These are phyloP conservation scores for Lepus townsendii DNA, from an alignment of 2,797 vertebrate genomes.

Conservation along the genomic window DNA sequence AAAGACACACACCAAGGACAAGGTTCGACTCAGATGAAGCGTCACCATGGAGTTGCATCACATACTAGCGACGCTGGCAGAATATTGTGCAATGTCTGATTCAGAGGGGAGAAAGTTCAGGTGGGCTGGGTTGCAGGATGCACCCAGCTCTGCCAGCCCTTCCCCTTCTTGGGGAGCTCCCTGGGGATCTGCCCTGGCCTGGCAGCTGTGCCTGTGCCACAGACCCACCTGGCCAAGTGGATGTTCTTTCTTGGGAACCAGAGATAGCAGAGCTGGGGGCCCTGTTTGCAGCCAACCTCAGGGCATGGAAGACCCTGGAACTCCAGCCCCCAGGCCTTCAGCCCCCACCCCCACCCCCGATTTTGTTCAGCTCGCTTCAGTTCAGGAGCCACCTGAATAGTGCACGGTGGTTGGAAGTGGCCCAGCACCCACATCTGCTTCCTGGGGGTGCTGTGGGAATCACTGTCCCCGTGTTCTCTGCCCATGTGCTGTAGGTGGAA, in stretches of 20 bases:
- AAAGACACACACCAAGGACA: neutral
- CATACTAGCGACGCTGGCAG: neutral
- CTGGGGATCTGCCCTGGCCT: too few species aligned
- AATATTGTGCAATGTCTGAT: neutral
- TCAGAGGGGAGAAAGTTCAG: neutral
- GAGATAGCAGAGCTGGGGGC: neutral
- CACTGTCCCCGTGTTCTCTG: neutral
- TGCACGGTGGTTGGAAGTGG: neutral
- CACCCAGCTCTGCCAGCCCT: too few species aligned
- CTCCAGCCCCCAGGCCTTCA: neutral
- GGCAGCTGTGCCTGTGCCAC: neutral
- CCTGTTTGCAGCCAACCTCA: neutral
- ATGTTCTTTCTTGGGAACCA: neutral
- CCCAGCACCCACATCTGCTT: neutral
- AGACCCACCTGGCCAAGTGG: neutral
- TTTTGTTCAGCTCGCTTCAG: neutral
- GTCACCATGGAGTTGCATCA: conserved; percentile 21
- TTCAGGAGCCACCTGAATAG: neutral
- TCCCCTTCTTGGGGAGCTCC: neutral
- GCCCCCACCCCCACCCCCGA: too few species aligned
- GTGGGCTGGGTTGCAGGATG: neutral
- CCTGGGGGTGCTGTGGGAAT: neutral
- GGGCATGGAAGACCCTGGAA: neutral
- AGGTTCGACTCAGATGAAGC: conserved; percentile 38
- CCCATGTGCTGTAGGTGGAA: neutral